These are phyloP conservation scores for Crossoptilon crossoptilon DNA, from an alignment of 2,797 vertebrate species.

Conservation along the genomic window DNA sequence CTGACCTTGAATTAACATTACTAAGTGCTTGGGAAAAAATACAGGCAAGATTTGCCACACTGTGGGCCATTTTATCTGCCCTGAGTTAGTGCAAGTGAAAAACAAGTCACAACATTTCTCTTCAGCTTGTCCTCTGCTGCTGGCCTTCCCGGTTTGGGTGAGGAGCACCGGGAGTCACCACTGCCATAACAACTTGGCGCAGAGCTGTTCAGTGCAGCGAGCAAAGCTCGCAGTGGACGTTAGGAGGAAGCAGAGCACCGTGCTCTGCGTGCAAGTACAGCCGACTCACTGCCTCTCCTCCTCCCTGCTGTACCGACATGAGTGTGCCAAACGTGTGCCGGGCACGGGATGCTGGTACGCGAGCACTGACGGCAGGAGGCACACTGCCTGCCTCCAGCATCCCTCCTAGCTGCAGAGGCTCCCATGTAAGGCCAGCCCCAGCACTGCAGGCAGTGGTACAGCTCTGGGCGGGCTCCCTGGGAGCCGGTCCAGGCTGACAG, in stretches of 20 bases:
- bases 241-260: constrained; percentile 67
- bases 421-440: neutral
- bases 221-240: constrained; percentile 14
- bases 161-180: neutral
- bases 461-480: neutral
- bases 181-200: neutral
- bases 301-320: neutral
- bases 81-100: neutral
- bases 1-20: neutral
- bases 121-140: neutral
- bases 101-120: neutral
- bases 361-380: neutral
- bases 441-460: neutral
- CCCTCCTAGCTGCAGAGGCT: neutral
- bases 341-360: neutral
- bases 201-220: rapidly evolving
- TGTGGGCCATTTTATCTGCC: neutral
- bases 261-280: neutral
- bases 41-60: neutral
- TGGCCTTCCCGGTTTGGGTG: neutral
- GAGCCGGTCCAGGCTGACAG: neutral
- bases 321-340: neutral
- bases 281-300: neutral
- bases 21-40: neutral
- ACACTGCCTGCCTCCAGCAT: neutral